phyloP scores from a whole-genome alignment of 2,888 invertebrate genomes.

The Crossocerus cetratus region DNA sequence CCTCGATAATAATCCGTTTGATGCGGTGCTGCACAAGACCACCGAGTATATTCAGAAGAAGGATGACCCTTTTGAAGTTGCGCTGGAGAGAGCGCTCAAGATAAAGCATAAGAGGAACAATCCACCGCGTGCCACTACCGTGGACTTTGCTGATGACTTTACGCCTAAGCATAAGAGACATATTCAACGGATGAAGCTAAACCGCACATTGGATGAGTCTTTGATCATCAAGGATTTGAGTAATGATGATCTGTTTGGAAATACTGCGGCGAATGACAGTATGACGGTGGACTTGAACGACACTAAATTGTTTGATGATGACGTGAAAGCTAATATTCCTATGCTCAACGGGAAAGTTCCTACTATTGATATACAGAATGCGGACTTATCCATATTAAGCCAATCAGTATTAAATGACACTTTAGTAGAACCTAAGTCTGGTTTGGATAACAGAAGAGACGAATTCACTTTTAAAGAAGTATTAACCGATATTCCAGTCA shows the following conservation, averaged over 20 bases:
- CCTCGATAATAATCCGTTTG: conserved; percentile 72
- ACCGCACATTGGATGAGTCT: conserved; percentile 62
- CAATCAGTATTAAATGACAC: conserved; percentile 69
- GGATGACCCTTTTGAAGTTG: conserved; percentile 71
- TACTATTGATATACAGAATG: conserved; percentile 2
- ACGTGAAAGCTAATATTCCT: neutral
- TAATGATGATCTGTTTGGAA: neutral
- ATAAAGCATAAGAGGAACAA: conserved; percentile 19
- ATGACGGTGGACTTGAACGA: conserved; percentile 34
- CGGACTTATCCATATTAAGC: conserved; percentile 65
- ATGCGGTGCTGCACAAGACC: conserved; percentile 64
- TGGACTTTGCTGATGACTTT: conserved; percentile 55
- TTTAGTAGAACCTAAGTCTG: conserved; percentile 41
- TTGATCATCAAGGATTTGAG: conserved; percentile 27
- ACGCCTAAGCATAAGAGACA: conserved; percentile 40
- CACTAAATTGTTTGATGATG: conserved; percentile 31
- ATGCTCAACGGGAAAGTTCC: conserved; percentile 1
- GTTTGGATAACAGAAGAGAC: conserved; percentile 8
- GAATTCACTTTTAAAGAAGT: neutral
- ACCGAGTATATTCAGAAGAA: conserved; percentile 67
- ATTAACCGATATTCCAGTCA: neutral
- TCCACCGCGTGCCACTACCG: conserved; percentile 9
- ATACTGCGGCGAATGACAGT: conserved; percentile 7
- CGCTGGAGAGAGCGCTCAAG: conserved; percentile 61
- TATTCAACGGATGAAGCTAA: conserved; percentile 58